These are phyloP conservation scores for Phaedon cochleariae DNA, from an alignment of 2,888 invertebrate genomes.

Conservation along the genomic window DNA sequence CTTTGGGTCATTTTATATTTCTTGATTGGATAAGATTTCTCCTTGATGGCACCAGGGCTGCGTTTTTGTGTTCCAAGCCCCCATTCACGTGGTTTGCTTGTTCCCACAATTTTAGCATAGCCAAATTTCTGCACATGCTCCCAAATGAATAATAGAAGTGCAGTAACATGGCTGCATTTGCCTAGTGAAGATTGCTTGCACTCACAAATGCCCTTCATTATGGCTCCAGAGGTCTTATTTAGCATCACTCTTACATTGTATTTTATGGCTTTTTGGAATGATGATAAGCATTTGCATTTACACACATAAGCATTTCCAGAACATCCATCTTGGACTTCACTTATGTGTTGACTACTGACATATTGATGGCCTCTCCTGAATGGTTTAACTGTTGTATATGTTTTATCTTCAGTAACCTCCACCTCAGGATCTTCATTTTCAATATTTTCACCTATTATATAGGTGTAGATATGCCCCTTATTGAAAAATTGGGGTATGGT, in stretches of 20 bases:
- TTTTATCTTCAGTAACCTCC: neutral
- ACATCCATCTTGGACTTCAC: neutral
- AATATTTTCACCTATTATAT: neutral
- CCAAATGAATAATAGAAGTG: too few species aligned
- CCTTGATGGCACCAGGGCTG: neutral
- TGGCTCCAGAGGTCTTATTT: neutral
- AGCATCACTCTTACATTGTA: conserved; percentile 5
- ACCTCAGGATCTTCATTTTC: conserved; percentile 6
- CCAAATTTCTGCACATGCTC: neutral
- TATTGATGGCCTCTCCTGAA: neutral
- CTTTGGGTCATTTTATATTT: neutral
- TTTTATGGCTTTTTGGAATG: neutral
- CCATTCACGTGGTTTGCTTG: conserved; percentile 3
- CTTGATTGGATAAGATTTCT: neutral
- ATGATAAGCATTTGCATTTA: too few species aligned
- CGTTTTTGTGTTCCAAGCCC: conserved; percentile 1
- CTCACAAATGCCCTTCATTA: too few species aligned
- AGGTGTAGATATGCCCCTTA: too few species aligned
- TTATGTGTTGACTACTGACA: neutral
- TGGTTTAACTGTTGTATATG: neutral
- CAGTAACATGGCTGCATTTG: conserved; percentile 9
- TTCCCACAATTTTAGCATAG: neutral
- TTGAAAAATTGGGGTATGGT: neutral
- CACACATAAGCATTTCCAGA: conserved; percentile 1
- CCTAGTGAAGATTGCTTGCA: conserved; percentile 4